phyloP scores from a whole-genome alignment of 2,113 vertebrate species.

The Struthidea cinerea region DNA sequence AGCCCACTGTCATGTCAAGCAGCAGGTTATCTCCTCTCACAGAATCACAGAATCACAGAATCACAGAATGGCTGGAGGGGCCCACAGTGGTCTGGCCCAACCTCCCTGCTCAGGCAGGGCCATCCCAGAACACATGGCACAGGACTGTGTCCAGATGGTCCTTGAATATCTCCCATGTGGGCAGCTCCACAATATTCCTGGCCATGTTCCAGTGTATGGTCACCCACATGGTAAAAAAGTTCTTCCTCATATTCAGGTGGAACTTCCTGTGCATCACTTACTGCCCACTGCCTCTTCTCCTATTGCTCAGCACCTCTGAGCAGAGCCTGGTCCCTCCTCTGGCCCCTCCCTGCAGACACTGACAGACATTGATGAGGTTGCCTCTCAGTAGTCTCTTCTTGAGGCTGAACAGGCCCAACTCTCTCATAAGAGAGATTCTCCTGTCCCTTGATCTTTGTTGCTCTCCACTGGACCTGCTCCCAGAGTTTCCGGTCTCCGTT shows the following conservation, averaged over 20 bases:
- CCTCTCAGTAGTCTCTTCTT: too few relatives aligned
- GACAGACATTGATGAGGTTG: background rate
- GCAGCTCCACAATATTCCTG: background rate
- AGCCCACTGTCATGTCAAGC: background rate
- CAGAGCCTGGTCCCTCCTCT: background rate
- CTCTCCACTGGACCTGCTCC: rapidly evolving
- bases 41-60: background rate
- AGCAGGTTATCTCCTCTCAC: background rate
- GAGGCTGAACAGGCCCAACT: background rate
- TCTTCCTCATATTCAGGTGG: background rate
- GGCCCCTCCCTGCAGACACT: background rate
- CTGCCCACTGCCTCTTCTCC: background rate
- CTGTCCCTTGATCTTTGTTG: background rate
- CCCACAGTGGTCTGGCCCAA: background rate
- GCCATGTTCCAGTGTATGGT: background rate
- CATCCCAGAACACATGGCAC: background rate
- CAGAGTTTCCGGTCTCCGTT: background rate
- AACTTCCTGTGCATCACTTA: rapidly evolving
- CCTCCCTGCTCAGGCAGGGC: background rate
- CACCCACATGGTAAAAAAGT: background rate
- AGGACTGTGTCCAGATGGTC: background rate
- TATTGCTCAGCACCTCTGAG: rapidly evolving
- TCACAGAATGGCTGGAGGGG: background rate
- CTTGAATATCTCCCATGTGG: background rate
- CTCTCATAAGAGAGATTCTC: background rate